These are phyloP conservation scores for Sus scrofa DNA, from an alignment of 2,113 vertebrate genomes.

Conservation along the genomic window T2T-Sscrofa CM000818.6:133050501-133051000, in stretches of 20 bases:
- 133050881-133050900: fast-evolving
- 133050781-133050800: fast-evolving
- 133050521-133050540: fast-evolving
- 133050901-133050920: background rate
- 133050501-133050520: background rate
- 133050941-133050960: background rate
- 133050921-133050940: background rate
- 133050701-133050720: fast-evolving
- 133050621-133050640: fast-evolving
- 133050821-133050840: fast-evolving
- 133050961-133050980: background rate
- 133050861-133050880: background rate
- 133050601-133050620: background rate
- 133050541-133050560: background rate
- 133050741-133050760: too few species aligned
- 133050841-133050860: background rate
- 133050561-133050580: background rate
- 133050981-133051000: background rate
- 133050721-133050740: background rate
- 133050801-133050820: too few species aligned
- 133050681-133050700: background rate
- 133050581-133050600: fast-evolving
- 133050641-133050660: background rate
- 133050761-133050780: background rate
- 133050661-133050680: fast-evolving